These are phyloP conservation scores for Sprattus sprattus DNA, from an alignment of 2,113 vertebrate genomes.

Conservation along the genomic window DNA sequence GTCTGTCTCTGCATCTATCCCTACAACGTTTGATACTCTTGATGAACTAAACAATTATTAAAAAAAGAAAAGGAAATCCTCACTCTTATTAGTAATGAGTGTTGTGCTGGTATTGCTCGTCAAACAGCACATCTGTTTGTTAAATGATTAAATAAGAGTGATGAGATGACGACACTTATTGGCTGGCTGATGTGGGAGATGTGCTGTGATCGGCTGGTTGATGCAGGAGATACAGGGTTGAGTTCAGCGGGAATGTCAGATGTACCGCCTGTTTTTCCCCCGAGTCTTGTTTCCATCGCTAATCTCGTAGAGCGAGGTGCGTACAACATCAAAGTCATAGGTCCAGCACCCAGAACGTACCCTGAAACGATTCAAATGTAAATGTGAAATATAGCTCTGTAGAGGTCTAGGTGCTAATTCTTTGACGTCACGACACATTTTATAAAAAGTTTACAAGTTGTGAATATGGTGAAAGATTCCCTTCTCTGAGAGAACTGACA, in stretches of 20 bases:
- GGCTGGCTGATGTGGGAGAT: background rate
- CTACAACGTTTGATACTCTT: too few relatives aligned
- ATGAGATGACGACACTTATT: background rate
- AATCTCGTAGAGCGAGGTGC: background rate
- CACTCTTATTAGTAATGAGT: too few relatives aligned
- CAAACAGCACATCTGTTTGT: background rate
- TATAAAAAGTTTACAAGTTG: background rate
- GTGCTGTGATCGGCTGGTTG: too few relatives aligned
- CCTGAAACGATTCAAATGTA: too few relatives aligned
- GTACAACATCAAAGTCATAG: background rate
- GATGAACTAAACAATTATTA: too few relatives aligned
- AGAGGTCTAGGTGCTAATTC: background rate
- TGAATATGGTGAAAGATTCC: background rate
- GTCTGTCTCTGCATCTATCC: background rate
- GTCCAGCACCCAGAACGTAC: too few relatives aligned
- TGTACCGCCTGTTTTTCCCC: too few relatives aligned
- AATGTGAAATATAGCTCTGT: too few relatives aligned
- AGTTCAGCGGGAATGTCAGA: too few relatives aligned
- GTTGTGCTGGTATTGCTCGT: background rate
- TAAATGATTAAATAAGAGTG: background rate
- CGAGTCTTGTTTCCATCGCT: background rate
- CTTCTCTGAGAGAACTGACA: background rate
- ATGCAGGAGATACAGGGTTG: too few relatives aligned
- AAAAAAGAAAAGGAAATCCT: too few relatives aligned
- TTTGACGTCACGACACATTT: background rate